These are phyloP conservation scores for Echinarachnius parma DNA, from an alignment of 53 echinoderm and acorn worm genomes.

Conservation along the genomic window DNA sequence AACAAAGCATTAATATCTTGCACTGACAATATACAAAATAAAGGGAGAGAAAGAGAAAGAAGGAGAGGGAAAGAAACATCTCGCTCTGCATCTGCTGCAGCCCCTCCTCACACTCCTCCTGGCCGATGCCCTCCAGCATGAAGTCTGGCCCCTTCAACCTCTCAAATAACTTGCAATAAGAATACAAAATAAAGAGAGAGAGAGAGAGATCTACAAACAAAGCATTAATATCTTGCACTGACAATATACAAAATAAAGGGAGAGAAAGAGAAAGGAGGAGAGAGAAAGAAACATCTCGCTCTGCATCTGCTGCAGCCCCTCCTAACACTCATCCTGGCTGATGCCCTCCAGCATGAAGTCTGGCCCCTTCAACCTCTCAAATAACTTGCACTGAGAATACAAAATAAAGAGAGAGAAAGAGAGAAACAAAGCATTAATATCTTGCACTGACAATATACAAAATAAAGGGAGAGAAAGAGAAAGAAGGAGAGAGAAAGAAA, in stretches of 20 bases:
- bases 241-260: too few species aligned
- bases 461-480: too few species aligned
- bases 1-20: too few species aligned
- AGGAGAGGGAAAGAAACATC: too few species aligned
- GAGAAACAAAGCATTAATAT: too few species aligned
- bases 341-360: conserved; percentile 69
- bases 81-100: conserved; percentile 50
- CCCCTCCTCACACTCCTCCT: conserved; percentile 48
- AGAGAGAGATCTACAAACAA: too few species aligned
- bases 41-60: too few species aligned
- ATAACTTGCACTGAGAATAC: conserved; percentile 59
- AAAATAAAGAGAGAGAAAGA: neutral
- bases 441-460: too few species aligned
- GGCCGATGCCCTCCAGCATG: conserved; percentile 54
- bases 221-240: too few species aligned
- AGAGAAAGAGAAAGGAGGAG: too few species aligned
- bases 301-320: conserved; percentile 42
- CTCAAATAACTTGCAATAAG: conserved; percentile 68
- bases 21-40: too few species aligned
- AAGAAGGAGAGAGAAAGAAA: too few species aligned
- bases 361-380: conserved; percentile 64
- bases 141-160: conserved; percentile 73
- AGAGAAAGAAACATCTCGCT: conserved; percentile 68
- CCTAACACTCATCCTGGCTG: conserved; percentile 47
- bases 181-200: neutral